These are phyloP conservation scores for Bothrops alternatus DNA, from an alignment of 2,797 vertebrate genomes.

Conservation along the genomic window DNA sequence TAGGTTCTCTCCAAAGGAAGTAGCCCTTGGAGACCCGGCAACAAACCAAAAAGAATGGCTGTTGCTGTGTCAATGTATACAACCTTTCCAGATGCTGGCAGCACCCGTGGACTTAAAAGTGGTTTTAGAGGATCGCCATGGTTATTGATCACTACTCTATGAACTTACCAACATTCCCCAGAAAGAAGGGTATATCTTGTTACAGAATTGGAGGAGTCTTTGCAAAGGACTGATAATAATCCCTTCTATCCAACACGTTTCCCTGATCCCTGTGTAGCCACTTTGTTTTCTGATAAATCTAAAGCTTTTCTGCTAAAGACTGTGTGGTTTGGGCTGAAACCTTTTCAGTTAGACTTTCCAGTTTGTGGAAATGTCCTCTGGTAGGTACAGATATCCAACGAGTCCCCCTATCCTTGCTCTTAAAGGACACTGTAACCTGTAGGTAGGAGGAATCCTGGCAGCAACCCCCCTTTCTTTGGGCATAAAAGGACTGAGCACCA, in stretches of 20 bases:
- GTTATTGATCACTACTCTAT: conserved; percentile 84
- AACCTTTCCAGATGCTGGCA: conserved; percentile 81
- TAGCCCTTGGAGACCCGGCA: conserved; percentile 85
- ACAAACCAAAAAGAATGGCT: conserved; percentile 83
- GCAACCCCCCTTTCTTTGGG: conserved; percentile 73
- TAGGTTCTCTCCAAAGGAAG: conserved; percentile 83
- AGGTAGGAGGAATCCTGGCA: conserved; percentile 86
- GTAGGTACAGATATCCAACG: conserved; percentile 85
- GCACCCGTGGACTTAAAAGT: conserved; percentile 85
- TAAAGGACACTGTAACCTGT: conserved; percentile 80
- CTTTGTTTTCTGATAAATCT: conserved; percentile 76
- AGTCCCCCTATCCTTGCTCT: conserved; percentile 78
- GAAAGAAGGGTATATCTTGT: conserved; percentile 78
- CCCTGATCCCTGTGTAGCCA: conserved; percentile 71
- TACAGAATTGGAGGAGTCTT: conserved; percentile 84
- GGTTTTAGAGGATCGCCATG: conserved; percentile 85
- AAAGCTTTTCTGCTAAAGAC: conserved; percentile 79
- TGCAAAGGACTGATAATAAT: conserved; percentile 83
- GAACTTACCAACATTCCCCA: conserved; percentile 84
- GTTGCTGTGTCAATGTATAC: conserved; percentile 83
- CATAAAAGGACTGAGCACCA: conserved; percentile 89
- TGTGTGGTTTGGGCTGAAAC: conserved; percentile 81
- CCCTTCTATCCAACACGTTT: conserved; percentile 78
- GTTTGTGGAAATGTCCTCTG: conserved; percentile 78
- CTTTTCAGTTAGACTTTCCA: conserved; percentile 77